These are phyloP conservation scores for Nymphalis c-album DNA, from an alignment of 2,888 invertebrate species.

Conservation along the genomic window DNA sequence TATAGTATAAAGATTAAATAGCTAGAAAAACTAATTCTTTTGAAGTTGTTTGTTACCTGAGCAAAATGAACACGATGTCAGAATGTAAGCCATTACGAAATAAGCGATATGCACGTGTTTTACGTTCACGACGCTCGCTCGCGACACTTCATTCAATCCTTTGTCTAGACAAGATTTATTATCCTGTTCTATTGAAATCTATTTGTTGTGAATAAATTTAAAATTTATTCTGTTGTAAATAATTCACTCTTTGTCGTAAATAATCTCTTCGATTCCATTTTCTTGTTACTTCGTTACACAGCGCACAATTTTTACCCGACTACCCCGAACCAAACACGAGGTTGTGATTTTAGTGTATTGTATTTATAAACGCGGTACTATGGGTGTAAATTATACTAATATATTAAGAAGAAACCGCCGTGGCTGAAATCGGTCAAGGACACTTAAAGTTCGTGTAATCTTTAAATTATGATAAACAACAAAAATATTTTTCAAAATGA, in stretches of 20 bases:
- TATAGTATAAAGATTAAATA: too few species aligned
- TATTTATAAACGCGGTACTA: too few species aligned
- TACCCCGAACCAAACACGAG: too few species aligned
- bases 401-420: too few species aligned
- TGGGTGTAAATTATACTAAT: too few species aligned
- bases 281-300: too few species aligned
- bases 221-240: neutral
- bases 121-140: constrained; percentile 1
- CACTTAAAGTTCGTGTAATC: too few species aligned
- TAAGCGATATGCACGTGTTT: neutral
- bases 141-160: constrained; percentile 2
- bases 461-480: too few species aligned
- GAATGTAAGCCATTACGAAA: neutral
- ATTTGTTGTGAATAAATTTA: neutral
- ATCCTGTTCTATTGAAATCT: neutral
- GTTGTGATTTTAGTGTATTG: too few species aligned
- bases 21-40: neutral
- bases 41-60: neutral
- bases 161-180: constrained; percentile 12
- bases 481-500: too few species aligned
- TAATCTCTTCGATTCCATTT: neutral
- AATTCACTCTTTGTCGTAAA: neutral
- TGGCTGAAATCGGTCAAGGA: too few species aligned
- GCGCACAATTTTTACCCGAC: too few species aligned
- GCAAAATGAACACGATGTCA: neutral